phyloP scores from a whole-genome alignment of 2,797 vertebrate genomes.

The Acanthiza pusilla region DNA sequence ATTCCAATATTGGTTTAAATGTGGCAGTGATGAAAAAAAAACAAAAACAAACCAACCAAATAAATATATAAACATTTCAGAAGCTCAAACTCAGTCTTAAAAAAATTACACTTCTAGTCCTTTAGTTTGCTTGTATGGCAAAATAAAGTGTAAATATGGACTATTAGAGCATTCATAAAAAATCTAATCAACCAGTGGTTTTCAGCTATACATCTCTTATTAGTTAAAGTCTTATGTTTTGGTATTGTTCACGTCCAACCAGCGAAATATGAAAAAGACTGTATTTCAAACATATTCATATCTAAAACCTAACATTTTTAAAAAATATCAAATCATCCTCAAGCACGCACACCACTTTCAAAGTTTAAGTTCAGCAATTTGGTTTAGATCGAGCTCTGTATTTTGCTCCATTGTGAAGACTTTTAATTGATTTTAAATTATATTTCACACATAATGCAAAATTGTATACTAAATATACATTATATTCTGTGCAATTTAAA shows the following conservation, averaged over 20 bases:
- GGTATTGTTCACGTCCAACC: fast-evolving
- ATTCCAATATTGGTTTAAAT: not conserved
- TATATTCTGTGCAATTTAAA: not conserved
- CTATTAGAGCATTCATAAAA: not conserved
- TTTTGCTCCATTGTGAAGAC: not conserved
- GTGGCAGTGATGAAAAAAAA: not conserved
- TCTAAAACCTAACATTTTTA: not conserved
- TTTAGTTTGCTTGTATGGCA: not conserved
- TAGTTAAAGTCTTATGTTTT: not conserved
- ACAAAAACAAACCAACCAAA: not conserved
- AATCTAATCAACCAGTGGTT: not conserved
- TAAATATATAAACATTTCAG: not conserved
- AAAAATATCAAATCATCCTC: not conserved
- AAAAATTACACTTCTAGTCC: not conserved
- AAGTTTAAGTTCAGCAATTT: not conserved
- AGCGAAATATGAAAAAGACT: not conserved
- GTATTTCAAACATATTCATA: not conserved
- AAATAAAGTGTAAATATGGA: not conserved
- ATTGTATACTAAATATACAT: not conserved
- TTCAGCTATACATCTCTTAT: not conserved
- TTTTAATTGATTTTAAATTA: not conserved
- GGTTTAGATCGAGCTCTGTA: not conserved
- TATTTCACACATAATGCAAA: not conserved
- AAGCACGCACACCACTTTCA: not conserved
- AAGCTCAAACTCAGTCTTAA: not conserved